Conservation (phyloP, 2,797 vertebrate species). For the Helarctos malayanus region DNA sequence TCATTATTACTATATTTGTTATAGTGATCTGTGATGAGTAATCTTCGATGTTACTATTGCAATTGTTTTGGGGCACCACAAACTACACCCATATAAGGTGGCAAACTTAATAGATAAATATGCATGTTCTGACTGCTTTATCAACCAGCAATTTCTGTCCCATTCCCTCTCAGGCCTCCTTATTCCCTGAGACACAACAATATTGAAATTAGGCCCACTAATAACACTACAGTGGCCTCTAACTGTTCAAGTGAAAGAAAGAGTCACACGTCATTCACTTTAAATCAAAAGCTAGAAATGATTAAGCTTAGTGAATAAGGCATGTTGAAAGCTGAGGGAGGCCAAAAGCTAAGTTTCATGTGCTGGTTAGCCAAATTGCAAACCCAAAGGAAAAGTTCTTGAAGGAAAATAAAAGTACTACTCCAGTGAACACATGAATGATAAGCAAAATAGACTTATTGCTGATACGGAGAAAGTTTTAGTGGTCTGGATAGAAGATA, state of each 20-base stretch:
- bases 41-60: not conserved
- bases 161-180: not conserved
- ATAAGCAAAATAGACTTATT: not conserved
- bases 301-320: not conserved
- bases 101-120: not conserved
- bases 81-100: not conserved
- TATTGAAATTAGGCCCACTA: not conserved
- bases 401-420: not conserved
- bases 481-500: not conserved
- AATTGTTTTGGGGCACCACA: not conserved
- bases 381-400: not conserved
- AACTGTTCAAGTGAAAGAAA: not conserved
- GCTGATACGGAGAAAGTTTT: not conserved
- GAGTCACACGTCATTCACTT: not conserved
- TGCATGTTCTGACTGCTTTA: not conserved
- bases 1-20: not conserved
- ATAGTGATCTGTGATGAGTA: not conserved
- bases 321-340: not conserved
- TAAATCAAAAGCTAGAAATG: not conserved
- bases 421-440: not conserved
- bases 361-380: not conserved
- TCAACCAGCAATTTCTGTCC: not conserved
- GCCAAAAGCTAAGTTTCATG: not conserved
- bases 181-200: not conserved
- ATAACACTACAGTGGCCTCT: not conserved